A percentile compares a stretch with the other conserved stretches of the same genome.
Evolutionary conservation across 2,888 invertebrate species (phyloP).

Genomic region (Aphidius colemani): DNA sequence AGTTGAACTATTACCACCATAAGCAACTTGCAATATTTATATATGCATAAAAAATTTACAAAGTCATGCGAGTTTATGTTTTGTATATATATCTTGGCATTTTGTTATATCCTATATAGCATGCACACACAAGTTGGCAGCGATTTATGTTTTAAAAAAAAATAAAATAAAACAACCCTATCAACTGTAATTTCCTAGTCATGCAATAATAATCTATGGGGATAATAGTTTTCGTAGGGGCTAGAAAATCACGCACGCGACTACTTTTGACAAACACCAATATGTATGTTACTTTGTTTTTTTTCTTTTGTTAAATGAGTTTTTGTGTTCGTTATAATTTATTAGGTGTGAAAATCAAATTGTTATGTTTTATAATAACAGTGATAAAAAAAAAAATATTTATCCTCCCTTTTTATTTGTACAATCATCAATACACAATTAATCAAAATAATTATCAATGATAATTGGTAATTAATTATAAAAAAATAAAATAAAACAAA

Average conservation of each 20-base stretch:
- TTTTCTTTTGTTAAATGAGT: too few species aligned
- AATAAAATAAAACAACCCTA: constrained; percentile 24
- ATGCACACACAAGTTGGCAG: constrained; percentile 27
- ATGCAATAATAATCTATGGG: constrained; percentile 55
- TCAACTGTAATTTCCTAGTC: constrained; percentile 50
- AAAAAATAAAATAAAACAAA: neutral
- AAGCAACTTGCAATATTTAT: constrained; percentile 58
- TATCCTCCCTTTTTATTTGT: too few species aligned
- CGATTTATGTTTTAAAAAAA: constrained; percentile 22
- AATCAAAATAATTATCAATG: neutral
- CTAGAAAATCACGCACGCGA: constrained; percentile 30
- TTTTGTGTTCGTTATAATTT: too few species aligned
- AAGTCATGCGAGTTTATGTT: constrained; percentile 50
- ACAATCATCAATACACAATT: too few species aligned
- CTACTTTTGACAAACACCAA: neutral
- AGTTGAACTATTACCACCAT: constrained; percentile 44
- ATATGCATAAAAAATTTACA: constrained; percentile 44
- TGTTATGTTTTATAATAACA: neutral
- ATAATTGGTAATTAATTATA: neutral
- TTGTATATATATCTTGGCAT: neutral
- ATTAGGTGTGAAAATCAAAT: too few species aligned
- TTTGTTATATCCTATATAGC: constrained; percentile 16
- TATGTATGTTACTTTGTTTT: too few species aligned
- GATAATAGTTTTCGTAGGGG: constrained; percentile 47
- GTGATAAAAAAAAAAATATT: too few species aligned